Evolutionary conservation across 2,797 vertebrate species (phyloP).

Genomic region (Cephalopachus bancanus): DNA sequence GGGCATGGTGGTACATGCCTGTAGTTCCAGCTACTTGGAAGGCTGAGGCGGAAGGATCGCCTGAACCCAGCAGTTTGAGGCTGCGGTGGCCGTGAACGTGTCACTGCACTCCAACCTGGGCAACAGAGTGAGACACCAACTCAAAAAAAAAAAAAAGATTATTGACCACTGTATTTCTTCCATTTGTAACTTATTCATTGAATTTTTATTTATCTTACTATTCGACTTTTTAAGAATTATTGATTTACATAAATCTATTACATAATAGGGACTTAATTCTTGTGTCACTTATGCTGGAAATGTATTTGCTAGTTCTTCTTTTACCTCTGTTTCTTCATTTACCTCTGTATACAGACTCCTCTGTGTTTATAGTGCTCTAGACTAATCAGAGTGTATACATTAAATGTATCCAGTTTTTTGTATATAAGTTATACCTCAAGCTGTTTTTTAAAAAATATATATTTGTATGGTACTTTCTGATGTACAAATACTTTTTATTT

Average conservation of each 20-base stretch:
- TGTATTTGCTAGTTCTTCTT: neutral
- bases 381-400: neutral
- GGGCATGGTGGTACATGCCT: too few relatives aligned
- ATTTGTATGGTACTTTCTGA: neutral
- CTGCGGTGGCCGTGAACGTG: too few relatives aligned
- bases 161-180: neutral
- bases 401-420: neutral
- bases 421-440: neutral
- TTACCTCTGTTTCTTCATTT: slow-evolving; percentile 50
- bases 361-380: neutral
- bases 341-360: neutral
- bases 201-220: neutral
- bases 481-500: neutral
- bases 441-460: neutral
- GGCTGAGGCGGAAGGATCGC: too few relatives aligned
- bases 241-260: neutral
- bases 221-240: neutral
- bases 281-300: slow-evolving; percentile 3
- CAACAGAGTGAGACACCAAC: too few relatives aligned
- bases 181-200: neutral
- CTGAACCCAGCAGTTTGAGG: too few relatives aligned
- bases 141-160: neutral
- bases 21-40: too few relatives aligned
- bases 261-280: neutral
- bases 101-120: too few relatives aligned